These are phyloP conservation scores for Triplophysa siluroides DNA, from an alignment of 2,113 vertebrate species.

Conservation along the genomic window DNA sequence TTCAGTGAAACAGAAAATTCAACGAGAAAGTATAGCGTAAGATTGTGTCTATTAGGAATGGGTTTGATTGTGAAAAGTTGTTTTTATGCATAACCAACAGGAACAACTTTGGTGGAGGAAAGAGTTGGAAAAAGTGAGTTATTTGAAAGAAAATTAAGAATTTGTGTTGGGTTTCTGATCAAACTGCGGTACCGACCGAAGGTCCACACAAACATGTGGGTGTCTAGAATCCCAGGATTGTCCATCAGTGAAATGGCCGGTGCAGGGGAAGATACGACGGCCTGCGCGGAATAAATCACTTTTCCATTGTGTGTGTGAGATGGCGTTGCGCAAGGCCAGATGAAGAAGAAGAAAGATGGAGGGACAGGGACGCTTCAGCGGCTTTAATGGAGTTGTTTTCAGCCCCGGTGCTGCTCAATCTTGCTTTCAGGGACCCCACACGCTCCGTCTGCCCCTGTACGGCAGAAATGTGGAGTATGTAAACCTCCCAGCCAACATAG, in stretches of 20 bases:
- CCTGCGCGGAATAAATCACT: constrained; percentile 57
- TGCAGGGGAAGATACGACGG: constrained; percentile 37
- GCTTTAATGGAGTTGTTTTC: constrained; percentile 60
- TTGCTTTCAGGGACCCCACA: constrained; percentile 40
- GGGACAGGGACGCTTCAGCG: constrained; percentile 46
- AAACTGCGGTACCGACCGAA: neutral
- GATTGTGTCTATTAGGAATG: neutral
- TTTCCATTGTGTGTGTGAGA: constrained; percentile 55
- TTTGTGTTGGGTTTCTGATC: constrained; percentile 17
- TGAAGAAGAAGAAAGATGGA: constrained; percentile 59
- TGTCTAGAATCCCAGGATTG: constrained; percentile 45
- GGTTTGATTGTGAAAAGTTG: neutral
- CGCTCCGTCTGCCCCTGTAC: neutral
- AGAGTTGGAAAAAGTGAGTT: neutral
- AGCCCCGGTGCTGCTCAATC: constrained; percentile 40
- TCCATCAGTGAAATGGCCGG: constrained; percentile 51
- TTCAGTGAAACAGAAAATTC: neutral
- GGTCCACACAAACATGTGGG: constrained; percentile 21
- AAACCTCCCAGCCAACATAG: constrained; percentile 6
- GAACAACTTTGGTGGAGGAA: neutral
- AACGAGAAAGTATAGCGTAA: neutral
- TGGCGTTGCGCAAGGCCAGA: constrained; percentile 53
- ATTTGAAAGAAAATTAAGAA: too few species aligned
- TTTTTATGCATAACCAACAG: neutral
- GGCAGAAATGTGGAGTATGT: constrained; percentile 19